A percentile compares a stretch with the other conserved stretches of the same genome.
These are phyloP conservation scores for Sphenopsis melanotis DNA, from an alignment of 2,797 vertebrate genomes.

Conservation along the genomic window DNA sequence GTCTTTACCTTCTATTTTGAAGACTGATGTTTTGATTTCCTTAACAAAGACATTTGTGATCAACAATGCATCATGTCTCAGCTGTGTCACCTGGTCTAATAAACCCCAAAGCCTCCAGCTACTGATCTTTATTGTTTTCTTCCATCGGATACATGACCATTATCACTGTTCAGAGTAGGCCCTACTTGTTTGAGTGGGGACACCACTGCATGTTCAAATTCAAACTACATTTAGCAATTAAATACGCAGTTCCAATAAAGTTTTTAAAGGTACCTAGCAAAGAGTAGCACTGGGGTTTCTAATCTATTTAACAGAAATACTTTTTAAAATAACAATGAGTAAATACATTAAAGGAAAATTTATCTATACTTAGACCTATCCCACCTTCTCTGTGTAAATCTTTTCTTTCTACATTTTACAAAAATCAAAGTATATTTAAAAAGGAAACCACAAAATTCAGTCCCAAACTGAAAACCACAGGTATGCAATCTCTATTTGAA, in stretches of 20 bases:
- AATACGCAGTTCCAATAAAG: neutral
- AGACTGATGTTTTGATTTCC: neutral
- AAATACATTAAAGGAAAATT: neutral
- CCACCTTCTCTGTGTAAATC: neutral
- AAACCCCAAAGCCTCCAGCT: neutral
- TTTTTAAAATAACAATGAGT: neutral
- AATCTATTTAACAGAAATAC: neutral
- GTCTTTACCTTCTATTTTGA: neutral
- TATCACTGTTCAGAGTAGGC: neutral
- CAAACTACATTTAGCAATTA: neutral
- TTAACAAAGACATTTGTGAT: neutral
- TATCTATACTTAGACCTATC: neutral
- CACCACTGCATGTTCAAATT: rapidly evolving
- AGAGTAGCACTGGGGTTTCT: neutral
- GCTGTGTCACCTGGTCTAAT: neutral
- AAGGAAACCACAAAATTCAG: neutral
- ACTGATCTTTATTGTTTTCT: neutral
- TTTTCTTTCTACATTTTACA: neutral
- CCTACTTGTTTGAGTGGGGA: neutral
- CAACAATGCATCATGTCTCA: neutral
- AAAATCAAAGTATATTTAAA: neutral
- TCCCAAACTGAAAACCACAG: neutral
- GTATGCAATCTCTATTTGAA: neutral
- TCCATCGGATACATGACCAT: no score
- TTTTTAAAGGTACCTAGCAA: neutral